Base-by-base conservation (phyloP, 2,888 invertebrate genomes). In the Seira sanloemensis region DNA sequence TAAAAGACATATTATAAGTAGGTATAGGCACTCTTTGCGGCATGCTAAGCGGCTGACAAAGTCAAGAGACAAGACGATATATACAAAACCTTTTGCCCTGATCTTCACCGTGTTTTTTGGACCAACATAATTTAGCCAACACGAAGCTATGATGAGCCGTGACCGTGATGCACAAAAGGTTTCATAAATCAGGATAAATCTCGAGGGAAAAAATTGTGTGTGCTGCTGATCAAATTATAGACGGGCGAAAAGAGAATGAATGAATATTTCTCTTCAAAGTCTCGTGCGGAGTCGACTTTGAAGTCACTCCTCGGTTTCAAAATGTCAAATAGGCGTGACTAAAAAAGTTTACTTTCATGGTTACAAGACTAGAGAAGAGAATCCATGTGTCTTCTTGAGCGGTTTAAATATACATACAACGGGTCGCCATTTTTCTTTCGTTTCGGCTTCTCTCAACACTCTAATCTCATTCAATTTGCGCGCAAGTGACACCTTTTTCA, bases 251-350 rank as follows among this genome's bases (percentile, higher is more conserved):
- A n/a, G n/a, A 2, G 50, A 50, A 50, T 50, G 50, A 50, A 50
- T 37, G 37, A 37, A 37, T 37, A 12, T n/a, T n/a, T n/a, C n/a
- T n/a, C n/a, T n/a, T 37, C 37, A 37, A n/a, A 50, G 50, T 50
- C 50, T 50, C 50, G 50, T 50, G 50, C 50, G 50, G 50, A 50
- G 16, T n/a, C n/a, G 50, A 18, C n/a, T 37, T 37, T 12, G 12
- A 37, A 7, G 37, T 12, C 12, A 37, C 37, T 37, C 37, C 50
- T 12, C 50, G 5, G 50, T 50, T 50, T 12, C 12, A 50, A 50
- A 50, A 50, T 50, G 50, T 50, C 50, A 50, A 50, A 50, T 50
- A 50, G 50, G 50, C 50, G 50, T 50, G 50, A 50, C 50, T 50
- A 50, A 50, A 50, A 50, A 50, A 50, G 5, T 50, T 50, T 50